Conservation (phyloP, 2,888 invertebrate genomes). For the Agriopis marginaria region DNA sequence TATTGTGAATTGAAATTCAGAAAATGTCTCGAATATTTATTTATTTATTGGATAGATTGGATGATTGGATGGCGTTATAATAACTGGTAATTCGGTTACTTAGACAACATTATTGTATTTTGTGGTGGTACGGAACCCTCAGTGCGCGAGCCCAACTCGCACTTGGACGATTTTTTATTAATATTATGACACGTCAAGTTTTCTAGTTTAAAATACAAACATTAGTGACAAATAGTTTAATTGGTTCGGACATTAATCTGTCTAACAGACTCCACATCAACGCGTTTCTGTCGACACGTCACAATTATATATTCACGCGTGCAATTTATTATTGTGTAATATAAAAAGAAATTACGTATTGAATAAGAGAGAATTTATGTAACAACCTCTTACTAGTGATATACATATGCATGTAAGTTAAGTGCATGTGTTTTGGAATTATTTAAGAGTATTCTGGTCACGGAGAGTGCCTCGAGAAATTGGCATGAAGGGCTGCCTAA, state of each 20-base stretch:
- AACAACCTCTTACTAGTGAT: conserved; percentile 19
- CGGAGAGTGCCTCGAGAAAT: not conserved
- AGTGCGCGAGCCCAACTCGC: too few relatives aligned
- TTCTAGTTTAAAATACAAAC: conserved; percentile 4
- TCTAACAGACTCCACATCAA: conserved; percentile 38
- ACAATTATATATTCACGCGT: conserved; percentile 52
- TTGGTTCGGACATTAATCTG: conserved; percentile 34
- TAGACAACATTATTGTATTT: too few relatives aligned
- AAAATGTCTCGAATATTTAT: too few relatives aligned
- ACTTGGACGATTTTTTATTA: too few relatives aligned
- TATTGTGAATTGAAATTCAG: too few relatives aligned
- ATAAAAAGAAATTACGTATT: conserved; percentile 57
- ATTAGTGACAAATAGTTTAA: conserved; percentile 20
- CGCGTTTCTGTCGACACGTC: conserved; percentile 49
- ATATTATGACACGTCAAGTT: conserved; percentile 1
- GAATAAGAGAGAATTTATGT: conserved; percentile 39
- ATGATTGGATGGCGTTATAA: too few relatives aligned
- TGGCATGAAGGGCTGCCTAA: too few relatives aligned
- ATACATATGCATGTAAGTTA: conserved; percentile 21
- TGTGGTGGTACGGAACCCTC: too few relatives aligned
- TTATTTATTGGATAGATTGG: too few relatives aligned
- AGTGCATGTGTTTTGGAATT: conserved; percentile 4
- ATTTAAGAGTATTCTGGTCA: not conserved
- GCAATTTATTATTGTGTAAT: conserved; percentile 72
- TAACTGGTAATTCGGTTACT: too few relatives aligned